Percentiles rank a stretch among this genome's conserved stretches.
These are phyloP conservation scores for Fregetta grallaria DNA, from an alignment of 2,113 vertebrate genomes.

Conservation along the genomic window DNA sequence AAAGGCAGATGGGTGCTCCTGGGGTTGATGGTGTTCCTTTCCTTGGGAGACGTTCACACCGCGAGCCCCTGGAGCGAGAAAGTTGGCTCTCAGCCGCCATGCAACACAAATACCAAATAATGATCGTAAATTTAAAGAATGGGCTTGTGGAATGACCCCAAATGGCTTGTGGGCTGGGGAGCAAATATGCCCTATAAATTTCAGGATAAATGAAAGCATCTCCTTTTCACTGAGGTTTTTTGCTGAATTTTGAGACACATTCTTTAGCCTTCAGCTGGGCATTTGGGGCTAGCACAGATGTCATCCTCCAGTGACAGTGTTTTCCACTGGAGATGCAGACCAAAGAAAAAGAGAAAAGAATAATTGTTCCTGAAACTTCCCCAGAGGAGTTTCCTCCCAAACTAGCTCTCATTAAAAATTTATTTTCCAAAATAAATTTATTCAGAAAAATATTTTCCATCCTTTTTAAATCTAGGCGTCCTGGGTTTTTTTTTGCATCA, in stretches of 20 bases:
- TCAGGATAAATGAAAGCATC: not conserved
- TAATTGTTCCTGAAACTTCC: not conserved
- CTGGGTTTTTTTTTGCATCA: not conserved
- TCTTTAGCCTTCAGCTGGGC: not conserved
- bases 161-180: not conserved
- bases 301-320: not conserved
- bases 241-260: not conserved
- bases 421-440: not conserved
- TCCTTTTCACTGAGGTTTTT: not conserved
- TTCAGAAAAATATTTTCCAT: not conserved
- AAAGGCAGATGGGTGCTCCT: not conserved
- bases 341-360: not conserved
- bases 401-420: not conserved
- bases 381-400: not conserved
- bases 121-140: not conserved
- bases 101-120: not conserved
- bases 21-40: not conserved
- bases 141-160: not conserved
- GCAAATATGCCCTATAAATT: not conserved
- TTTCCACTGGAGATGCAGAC: not conserved
- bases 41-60: not conserved
- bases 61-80: fast-evolving
- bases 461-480: not conserved
- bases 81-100: not conserved
- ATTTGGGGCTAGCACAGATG: not conserved